Base-by-base conservation (phyloP, 2,888 invertebrate genomes). In the Rhogogaster chlorosoma region DNA sequence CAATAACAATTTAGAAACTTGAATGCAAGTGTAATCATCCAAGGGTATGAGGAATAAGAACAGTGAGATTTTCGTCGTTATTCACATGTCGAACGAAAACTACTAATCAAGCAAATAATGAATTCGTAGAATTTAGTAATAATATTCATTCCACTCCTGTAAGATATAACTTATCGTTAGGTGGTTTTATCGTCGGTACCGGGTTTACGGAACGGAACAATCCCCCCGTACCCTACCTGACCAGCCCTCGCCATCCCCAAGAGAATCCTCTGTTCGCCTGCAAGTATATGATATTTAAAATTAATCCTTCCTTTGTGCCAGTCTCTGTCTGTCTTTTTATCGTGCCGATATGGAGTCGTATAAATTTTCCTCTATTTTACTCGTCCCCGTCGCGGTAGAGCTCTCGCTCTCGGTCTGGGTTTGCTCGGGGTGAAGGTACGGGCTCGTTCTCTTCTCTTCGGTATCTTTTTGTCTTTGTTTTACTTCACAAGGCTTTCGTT, bases 231-330 rank as follows among this genome's bases (percentile, higher is more conserved):
- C 88, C 38, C 75, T 80, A 87, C 88, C 88, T 61, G 89, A 88
- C 87, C 86, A 85, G 7, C 42, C 12, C 85, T 86, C 88, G 88
- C 87, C 87, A n/a, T 36, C 80, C 80, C 80, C 38, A 36, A 61
- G 61, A 49, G 80, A 80, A 80, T 80, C 12, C 80, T 36, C 80
- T 84, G 84, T 84, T 87, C 83, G 67, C 67, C 85, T 88, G 87
- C 61, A 86, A 86, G 84, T 89, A 90, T 90, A 90, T 89, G 91
- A 93, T 93, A 92, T 93, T 93, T 92, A 92, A 92, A 93, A 93
- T 93, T 92, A 92, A 93, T 93, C 93, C 93, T 89, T 91, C 91
- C 91, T 93, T 93, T 92, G 92, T 93, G 90, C 89, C 53, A 42
- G 26, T 88, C 89, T 89, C 88, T 88, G 87, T 84, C 87, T 90